Percentiles rank a stretch among this genome's conserved stretches.
Conservation (phyloP, 2,888 invertebrate genomes). For the Apodemia zela region DNA sequence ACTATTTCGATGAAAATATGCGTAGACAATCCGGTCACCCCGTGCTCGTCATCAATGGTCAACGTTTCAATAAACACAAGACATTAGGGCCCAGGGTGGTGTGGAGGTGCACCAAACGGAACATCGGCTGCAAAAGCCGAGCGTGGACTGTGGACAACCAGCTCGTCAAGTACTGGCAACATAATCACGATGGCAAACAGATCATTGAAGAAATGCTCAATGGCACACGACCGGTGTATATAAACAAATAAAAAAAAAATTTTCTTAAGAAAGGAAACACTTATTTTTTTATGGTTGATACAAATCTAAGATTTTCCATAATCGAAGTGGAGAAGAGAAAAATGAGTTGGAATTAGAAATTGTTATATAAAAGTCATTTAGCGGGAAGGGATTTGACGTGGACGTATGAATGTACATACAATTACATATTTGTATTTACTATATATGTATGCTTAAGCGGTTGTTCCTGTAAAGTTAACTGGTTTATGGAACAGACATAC, state of each 20-base stretch:
- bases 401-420: too few species aligned
- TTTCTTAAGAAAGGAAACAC: too few species aligned
- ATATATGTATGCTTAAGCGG: too few species aligned
- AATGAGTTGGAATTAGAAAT: too few species aligned
- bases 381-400: too few species aligned
- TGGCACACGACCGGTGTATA: slow-evolving; percentile 8
- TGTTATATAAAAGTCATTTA: too few species aligned
- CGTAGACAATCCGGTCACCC: slow-evolving; percentile 1
- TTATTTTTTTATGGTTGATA: too few species aligned
- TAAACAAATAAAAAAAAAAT: neutral
- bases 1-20: slow-evolving; percentile 5
- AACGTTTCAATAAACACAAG: slow-evolving; percentile 38
- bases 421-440: too few species aligned
- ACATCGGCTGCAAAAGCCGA: slow-evolving; percentile 11
- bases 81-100: slow-evolving; percentile 22
- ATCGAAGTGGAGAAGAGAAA: too few species aligned
- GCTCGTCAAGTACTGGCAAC: slow-evolving; percentile 10
- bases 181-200: slow-evolving; percentile 9
- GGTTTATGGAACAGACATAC: too few species aligned
- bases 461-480: too few species aligned
- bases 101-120: slow-evolving; percentile 33
- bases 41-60: slow-evolving; percentile 21
- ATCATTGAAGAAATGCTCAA: slow-evolving; percentile 6
- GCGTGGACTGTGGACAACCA: slow-evolving; percentile 2
- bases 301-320: too few species aligned